Percentiles rank a stretch among this genome's conserved stretches.
Conservation (phyloP, 2,888 invertebrate genomes). For the Chrysodeixis includens region DNA sequence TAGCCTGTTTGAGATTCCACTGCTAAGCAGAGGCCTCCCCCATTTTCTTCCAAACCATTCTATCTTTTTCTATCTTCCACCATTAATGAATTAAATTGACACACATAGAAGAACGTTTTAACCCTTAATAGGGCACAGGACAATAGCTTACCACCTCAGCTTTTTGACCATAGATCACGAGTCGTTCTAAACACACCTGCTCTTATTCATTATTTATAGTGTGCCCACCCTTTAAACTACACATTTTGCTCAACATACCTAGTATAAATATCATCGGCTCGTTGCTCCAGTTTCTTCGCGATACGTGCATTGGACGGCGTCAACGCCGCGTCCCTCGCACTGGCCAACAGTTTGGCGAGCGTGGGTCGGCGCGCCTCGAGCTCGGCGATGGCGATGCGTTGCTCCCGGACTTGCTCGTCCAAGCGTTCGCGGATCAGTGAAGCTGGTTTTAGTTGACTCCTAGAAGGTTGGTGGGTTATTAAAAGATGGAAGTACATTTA, state of each 20-base stretch:
- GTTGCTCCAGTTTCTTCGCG: slow-evolving; percentile 96
- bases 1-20: too few species aligned
- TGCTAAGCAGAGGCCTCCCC: too few species aligned
- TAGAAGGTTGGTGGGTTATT: slow-evolving; percentile 53
- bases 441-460: slow-evolving; percentile 93
- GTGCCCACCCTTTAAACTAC: too few species aligned
- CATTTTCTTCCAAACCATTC: too few species aligned
- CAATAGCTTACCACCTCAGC: too few species aligned
- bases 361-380: slow-evolving; percentile 96
- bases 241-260: slow-evolving; percentile 67
- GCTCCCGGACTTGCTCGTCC: slow-evolving; percentile 96
- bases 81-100: too few species aligned
- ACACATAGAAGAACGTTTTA: too few species aligned
- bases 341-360: slow-evolving; percentile 94
- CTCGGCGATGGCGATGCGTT: slow-evolving; percentile 94
- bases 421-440: slow-evolving; percentile 96
- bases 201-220: too few species aligned
- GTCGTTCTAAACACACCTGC: too few species aligned
- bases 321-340: slow-evolving; percentile 94
- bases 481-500: not conserved
- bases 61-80: too few species aligned
- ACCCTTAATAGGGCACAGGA: too few species aligned
- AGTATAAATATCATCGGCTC: slow-evolving; percentile 95
- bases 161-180: too few species aligned
- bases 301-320: slow-evolving; percentile 95